Base-by-base conservation (phyloP, 2,888 invertebrate species). In the Ferdinandea cuprea region DNA sequence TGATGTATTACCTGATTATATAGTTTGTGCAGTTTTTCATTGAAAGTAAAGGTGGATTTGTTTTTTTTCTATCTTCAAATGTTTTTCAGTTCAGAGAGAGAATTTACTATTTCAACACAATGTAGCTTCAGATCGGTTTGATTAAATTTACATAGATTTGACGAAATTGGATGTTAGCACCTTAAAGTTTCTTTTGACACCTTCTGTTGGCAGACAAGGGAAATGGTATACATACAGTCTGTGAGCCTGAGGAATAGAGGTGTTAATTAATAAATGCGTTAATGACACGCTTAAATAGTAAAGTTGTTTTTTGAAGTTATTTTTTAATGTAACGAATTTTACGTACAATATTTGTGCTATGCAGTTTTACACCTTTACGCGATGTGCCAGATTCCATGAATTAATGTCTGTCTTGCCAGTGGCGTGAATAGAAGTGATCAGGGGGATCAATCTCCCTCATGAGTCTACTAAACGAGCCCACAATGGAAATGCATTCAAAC, bases 21-120 rank as follows among this genome's bases (percentile, higher is more conserved):
- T 50, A 66, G n/a, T 9, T 37, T 69, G 13, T 44, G 40, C 65
- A 56, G 5, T 21, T 30, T 32, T 66, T 7, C 44, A 63, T 63
- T 25, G 77, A 77, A 77, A 77, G 77, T 56, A 46, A 69, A 61
- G 46, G 52, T 69, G 44, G 4, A 9, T 17, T 42, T 13, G 17
- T 7, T 2, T 40, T 8, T n/a, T 15, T n/a, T n/a, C n/a, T n/a
- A n/a, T n/a, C 30, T 13, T 15, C 21, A 37, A 28, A 44, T n/a
- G 17, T 30, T 32, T 40, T 44, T 21, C 25, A 11, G n/a, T 21
- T 42, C n/a, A 58, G 44, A 46, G 54, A 76, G 25, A 25, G 5
- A 52, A 42, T 19, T 46, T 28, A 19, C 19, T 9, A 15, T 61
- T 46, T 46, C 32, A n/a, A 46, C 9, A 21, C 8, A 44, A n/a